phyloP scores from a whole-genome alignment of 1,140 invertebrate species.

The Penaeus chinensis region DNA sequence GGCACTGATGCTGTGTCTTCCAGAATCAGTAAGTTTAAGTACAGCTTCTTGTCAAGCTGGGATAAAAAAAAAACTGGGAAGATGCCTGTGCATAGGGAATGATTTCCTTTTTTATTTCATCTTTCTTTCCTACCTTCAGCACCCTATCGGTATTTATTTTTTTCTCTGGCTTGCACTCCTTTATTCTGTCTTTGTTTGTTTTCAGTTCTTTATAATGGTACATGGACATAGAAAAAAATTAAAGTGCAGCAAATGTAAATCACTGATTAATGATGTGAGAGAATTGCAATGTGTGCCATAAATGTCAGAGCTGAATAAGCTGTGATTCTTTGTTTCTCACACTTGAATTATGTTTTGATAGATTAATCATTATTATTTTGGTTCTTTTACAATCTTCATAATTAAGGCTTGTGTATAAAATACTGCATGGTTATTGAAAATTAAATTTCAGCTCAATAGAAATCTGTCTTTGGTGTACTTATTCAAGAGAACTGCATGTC shows the following conservation, averaged over 20 bases:
- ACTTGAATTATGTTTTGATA: no score
- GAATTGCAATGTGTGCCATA: background rate
- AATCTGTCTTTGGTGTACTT: no score
- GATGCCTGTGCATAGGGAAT: no score
- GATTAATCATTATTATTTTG: no score
- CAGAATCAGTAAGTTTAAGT: no score
- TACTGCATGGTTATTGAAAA: no score
- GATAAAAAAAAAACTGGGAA: no score
- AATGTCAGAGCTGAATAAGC: background rate
- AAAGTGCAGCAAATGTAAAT: background rate
- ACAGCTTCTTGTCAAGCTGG: no score
- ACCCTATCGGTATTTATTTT: background rate
- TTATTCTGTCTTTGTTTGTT: slow-evolving; percentile 14
- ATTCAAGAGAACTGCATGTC: background rate
- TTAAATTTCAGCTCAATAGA: no score
- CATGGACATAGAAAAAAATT: slow-evolving; percentile 10
- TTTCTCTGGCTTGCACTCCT: slow-evolving; percentile 15
- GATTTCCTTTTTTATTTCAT: background rate
- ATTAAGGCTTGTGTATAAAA: no score
- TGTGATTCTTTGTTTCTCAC: background rate
- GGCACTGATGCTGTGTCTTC: no score
- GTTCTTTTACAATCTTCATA: no score
- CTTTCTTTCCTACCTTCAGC: background rate
- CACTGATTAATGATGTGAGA: background rate
- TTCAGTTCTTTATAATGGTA: slow-evolving; percentile 17